Evolutionary conservation across 2,888 invertebrate species (phyloP), one percentile per base, ranked within the genome.

Genomic region (Drosophila anomelani): DNA sequence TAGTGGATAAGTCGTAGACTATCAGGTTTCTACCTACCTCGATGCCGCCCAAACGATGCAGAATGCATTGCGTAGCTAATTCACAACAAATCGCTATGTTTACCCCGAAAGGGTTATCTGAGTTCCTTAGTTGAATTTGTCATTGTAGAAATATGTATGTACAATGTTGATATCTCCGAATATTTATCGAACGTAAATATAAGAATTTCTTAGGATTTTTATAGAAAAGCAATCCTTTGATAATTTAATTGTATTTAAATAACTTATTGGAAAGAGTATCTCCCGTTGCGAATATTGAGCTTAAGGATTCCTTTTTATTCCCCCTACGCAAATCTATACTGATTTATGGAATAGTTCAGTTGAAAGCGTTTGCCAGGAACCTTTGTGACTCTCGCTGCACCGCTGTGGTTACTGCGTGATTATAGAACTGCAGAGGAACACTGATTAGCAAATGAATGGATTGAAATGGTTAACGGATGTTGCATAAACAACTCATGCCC

Each of bases 41-140:
- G 57, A 58, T 57, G 83, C 60, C 53, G 61, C 36, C 66, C 78
- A 78, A 83, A 84, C 81, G 78, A 75, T 79, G 86, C 81, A 69
- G 56, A 75, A 78, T 60, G 76, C 76, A 62, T 61, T 62, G 74
- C 67, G 49, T 70, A 46, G 74, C 60, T 60, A 71, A 80, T 80
- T 64, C 26, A 34, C 54, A 64, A 59, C 67, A 76, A 84, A 76
- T 68, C 70, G 69, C 32, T 15, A 17, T 34, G 32, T n/a, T 20
- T 32, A 38, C 29, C 29, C 15, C 8, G 23, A 10, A 29, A 12
- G 10, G 29, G 29, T 10, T 12, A 29, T 29, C 0, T 29, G 5
- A 29, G 10, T n/a, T 10, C n/a, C 0, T 3, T 0, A 10, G 10
- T 6, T 0, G 1, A 29, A 1, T 17, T 47, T 29, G 20, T 20